These are phyloP conservation scores for Columba livia DNA, from an alignment of 2,113 vertebrate genomes.

Conservation along the genomic window DNA sequence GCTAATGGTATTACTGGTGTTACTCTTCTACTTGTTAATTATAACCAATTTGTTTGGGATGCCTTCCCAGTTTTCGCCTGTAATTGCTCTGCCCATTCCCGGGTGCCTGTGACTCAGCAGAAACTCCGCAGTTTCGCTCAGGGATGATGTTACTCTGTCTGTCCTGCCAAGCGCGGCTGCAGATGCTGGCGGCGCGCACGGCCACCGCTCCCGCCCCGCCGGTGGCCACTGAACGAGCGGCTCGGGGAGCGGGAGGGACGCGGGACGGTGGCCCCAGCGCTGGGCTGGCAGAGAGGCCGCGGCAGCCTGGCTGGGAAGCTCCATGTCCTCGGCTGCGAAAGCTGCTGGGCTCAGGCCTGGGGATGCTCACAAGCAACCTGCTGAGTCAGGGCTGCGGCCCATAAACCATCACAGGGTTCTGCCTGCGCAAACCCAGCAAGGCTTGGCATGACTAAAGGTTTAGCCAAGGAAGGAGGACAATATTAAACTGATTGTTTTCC, in stretches of 20 bases:
- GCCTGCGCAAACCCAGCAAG: background rate
- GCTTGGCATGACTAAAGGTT: background rate
- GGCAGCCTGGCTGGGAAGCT: background rate
- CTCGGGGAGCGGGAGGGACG: background rate
- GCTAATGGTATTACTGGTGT: conserved; percentile 58
- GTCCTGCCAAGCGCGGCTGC: conserved; percentile 17
- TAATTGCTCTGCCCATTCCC: conserved; percentile 57
- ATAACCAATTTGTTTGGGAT: conserved; percentile 68
- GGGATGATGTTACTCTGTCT: conserved; percentile 18
- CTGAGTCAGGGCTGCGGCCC: background rate
- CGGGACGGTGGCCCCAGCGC: accelerated
- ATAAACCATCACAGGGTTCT: accelerated
- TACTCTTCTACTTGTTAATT: conserved; percentile 60
- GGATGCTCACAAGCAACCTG: accelerated
- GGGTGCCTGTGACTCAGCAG: conserved; percentile 56
- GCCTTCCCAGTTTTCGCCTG: conserved; percentile 61
- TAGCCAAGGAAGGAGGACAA: background rate
- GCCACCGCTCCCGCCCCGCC: background rate
- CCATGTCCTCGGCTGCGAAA: accelerated
- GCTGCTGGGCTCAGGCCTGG: background rate
- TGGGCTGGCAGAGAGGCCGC: accelerated
- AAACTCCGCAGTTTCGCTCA: conserved; percentile 55
- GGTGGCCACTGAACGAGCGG: background rate
- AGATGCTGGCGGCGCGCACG: background rate
- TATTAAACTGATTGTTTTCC: background rate